These are phyloP conservation scores for Ecdyonurus torrentis DNA, from an alignment of 2,888 invertebrate species.

Conservation along the genomic window DNA sequence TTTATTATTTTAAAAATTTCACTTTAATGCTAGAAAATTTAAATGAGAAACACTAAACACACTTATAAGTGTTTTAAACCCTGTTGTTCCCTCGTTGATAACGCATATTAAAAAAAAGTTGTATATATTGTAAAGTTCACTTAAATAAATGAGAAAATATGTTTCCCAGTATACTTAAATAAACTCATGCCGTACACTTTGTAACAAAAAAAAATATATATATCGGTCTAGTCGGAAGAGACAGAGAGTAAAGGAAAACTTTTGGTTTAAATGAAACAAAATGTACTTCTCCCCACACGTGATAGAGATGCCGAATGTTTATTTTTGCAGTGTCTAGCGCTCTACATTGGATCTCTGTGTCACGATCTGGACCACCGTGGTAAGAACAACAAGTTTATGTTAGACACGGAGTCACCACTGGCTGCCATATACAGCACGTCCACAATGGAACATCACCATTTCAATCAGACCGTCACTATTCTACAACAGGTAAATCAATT, in stretches of 20 bases:
- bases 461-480: slow-evolving; percentile 74
- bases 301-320: too few species aligned
- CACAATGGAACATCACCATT: slow-evolving; percentile 77
- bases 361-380: slow-evolving; percentile 78
- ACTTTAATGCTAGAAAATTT: not conserved
- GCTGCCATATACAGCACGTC: slow-evolving; percentile 74
- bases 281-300: too few species aligned
- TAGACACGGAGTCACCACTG: slow-evolving; percentile 62
- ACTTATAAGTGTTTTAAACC: not conserved
- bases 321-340: slow-evolving; percentile 46
- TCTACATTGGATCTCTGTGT: slow-evolving; percentile 66
- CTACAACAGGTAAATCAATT: slow-evolving; percentile 44
- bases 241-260: too few species aligned
- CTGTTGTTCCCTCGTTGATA: too few species aligned
- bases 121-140: not conserved
- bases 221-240: too few species aligned
- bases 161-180: too few species aligned
- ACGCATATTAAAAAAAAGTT: too few species aligned
- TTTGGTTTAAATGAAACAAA: too few species aligned
- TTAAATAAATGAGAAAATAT: not conserved
- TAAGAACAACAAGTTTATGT: slow-evolving; percentile 74
- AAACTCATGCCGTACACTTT: too few species aligned
- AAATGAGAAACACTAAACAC: not conserved
- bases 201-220: too few species aligned
- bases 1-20: not conserved